A percentile compares a stretch with the other conserved stretches of the same genome.
Evolutionary conservation across 2,113 vertebrate species (phyloP).

Genomic region (Oriolus oriolus): DNA sequence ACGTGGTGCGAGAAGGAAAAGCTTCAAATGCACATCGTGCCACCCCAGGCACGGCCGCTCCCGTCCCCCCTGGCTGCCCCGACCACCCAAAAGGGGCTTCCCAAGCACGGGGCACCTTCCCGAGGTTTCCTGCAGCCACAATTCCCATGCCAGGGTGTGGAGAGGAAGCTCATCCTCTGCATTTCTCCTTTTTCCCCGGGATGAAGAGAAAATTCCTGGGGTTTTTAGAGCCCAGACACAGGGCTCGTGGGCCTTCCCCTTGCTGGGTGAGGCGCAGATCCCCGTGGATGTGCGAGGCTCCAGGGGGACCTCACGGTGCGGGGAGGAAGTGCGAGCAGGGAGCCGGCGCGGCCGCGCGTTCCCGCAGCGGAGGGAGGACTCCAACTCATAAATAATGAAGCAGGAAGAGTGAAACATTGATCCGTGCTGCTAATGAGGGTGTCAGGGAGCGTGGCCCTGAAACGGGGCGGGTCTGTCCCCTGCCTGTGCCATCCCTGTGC

Average conservation of each 20-base stretch:
- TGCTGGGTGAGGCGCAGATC: neutral
- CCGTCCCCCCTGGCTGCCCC: neutral
- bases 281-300: neutral
- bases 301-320: accelerated
- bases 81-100: neutral
- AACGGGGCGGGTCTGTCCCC: accelerated
- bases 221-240: neutral
- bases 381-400: slow-evolving; percentile 39
- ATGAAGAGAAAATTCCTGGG: neutral
- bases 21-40: neutral
- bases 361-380: neutral
- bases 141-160: accelerated
- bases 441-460: neutral
- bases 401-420: neutral
- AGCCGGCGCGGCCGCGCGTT: neutral
- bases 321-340: neutral
- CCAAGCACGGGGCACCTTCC: accelerated
- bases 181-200: neutral
- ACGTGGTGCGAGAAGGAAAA: neutral
- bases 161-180: neutral
- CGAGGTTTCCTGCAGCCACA: accelerated
- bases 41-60: accelerated
- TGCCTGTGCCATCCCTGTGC: accelerated
- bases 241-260: too few species aligned
- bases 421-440: slow-evolving; percentile 10